Evolutionary conservation across 1,140 invertebrate genomes (phyloP).

Genomic region (Octopus sinensis): DNA sequence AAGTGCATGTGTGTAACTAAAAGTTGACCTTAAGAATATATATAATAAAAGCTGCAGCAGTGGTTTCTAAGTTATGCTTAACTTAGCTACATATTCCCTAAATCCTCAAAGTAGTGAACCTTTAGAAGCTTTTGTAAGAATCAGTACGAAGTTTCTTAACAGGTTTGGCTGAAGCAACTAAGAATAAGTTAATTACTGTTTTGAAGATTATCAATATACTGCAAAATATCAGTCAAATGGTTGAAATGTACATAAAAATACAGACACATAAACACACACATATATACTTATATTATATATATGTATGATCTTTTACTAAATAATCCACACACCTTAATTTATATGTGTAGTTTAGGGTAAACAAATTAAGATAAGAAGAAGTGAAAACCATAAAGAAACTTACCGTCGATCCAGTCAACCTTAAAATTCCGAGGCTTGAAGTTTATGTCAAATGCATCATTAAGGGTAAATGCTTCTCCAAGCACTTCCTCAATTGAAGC

Average conservation of each 20-base stretch:
- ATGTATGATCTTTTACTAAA: neutral
- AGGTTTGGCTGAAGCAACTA: too few species aligned
- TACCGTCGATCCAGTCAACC: slow-evolving; percentile 61
- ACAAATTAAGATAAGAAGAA: neutral
- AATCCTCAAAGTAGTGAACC: too few species aligned
- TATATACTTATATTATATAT: neutral
- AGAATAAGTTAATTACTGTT: too few species aligned
- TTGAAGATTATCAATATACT: too few species aligned
- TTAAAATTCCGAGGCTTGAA: slow-evolving; percentile 30
- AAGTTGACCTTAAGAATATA: too few species aligned
- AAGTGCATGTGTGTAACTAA: too few species aligned
- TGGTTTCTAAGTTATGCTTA: too few species aligned
- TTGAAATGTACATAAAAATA: neutral
- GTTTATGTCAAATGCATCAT: slow-evolving; percentile 34
- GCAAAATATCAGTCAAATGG: too few species aligned
- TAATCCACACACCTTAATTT: neutral
- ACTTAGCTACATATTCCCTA: too few species aligned
- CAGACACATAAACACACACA: neutral
- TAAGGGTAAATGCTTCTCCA: slow-evolving; percentile 39
- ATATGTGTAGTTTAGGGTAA: neutral
- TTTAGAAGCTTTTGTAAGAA: too few species aligned
- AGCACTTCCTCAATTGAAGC: slow-evolving; percentile 23
- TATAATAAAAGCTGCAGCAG: too few species aligned
- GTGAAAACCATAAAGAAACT: slow-evolving; percentile 40
- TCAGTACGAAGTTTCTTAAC: too few species aligned